These are phyloP conservation scores for Drosophila athabasca DNA, from an alignment of 1,140 invertebrate genomes.

Conservation along the genomic window DNA sequence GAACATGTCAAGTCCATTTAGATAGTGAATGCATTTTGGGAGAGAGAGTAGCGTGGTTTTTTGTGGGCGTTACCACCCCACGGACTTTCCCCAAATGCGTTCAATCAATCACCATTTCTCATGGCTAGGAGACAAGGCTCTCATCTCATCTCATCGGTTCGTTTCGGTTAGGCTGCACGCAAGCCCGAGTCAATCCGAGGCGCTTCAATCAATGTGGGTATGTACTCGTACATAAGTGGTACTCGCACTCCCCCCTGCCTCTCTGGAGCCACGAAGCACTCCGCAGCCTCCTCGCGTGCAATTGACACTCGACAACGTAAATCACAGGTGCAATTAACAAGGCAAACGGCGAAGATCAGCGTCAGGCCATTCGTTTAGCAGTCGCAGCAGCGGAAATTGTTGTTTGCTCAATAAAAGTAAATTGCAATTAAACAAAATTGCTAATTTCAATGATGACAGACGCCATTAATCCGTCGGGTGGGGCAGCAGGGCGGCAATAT, in stretches of 20 bases:
- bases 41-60: constrained; percentile 19
- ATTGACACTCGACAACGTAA: constrained; percentile 75
- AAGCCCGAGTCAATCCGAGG: constrained; percentile 27
- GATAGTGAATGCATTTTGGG: constrained; percentile 52
- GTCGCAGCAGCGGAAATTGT: constrained; percentile 69
- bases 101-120: constrained; percentile 54
- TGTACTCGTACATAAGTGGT: constrained; percentile 16
- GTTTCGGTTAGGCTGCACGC: constrained; percentile 25
- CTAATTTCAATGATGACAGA: constrained; percentile 77
- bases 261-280: constrained; percentile 15
- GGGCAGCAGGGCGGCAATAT: constrained; percentile 2
- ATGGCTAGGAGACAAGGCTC: constrained; percentile 4
- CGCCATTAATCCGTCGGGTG: constrained; percentile 58
- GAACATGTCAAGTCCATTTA: constrained; percentile 77
- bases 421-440: constrained; percentile 81
- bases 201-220: constrained; percentile 36
- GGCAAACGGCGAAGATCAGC: constrained; percentile 57
- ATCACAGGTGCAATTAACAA: constrained; percentile 79
- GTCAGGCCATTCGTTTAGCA: constrained; percentile 47
- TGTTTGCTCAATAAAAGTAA: constrained; percentile 79
- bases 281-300: constrained; percentile 52
- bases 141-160: constrained; percentile 4
- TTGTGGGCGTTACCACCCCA: constrained; percentile 32
- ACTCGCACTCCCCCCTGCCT: constrained; percentile 4
- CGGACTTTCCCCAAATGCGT: constrained; percentile 62